These are phyloP conservation scores for Megaceryle torquata DNA, from an alignment of 2,113 vertebrate genomes.

Conservation along the genomic window DNA sequence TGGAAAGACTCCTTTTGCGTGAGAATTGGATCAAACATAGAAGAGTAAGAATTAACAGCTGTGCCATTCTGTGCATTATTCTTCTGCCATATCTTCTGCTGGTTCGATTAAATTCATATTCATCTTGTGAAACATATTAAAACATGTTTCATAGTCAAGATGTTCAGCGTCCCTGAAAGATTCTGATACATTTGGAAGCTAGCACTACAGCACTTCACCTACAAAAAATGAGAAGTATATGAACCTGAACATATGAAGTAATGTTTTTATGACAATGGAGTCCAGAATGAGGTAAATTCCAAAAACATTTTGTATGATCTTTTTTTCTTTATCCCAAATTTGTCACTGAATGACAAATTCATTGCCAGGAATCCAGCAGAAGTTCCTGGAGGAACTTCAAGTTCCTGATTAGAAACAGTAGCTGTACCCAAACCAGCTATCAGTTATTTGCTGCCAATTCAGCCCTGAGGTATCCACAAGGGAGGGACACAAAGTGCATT, in stretches of 20 bases:
- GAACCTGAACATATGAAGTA: background rate
- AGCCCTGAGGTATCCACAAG: background rate
- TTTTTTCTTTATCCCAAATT: background rate
- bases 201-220: background rate
- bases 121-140: background rate
- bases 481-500: background rate
- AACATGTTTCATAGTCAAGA: background rate
- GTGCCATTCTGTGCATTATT: background rate
- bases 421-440: background rate
- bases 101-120: background rate
- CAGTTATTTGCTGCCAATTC: background rate
- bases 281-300: background rate
- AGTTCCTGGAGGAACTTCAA: constrained; percentile 38
- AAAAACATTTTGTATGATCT: background rate
- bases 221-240: background rate
- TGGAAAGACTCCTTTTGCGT: constrained; percentile 7
- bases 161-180: background rate
- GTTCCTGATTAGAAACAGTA: constrained; percentile 17
- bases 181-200: background rate
- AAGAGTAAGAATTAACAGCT: background rate
- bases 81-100: background rate
- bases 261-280: background rate
- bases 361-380: background rate
- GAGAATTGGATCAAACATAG: background rate
- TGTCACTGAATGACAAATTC: background rate